A percentile compares a stretch with the other conserved stretches of the same genome.
Evolutionary conservation across 2,888 invertebrate genomes (phyloP).

Genomic region (Cheilosia scutellata): DNA sequence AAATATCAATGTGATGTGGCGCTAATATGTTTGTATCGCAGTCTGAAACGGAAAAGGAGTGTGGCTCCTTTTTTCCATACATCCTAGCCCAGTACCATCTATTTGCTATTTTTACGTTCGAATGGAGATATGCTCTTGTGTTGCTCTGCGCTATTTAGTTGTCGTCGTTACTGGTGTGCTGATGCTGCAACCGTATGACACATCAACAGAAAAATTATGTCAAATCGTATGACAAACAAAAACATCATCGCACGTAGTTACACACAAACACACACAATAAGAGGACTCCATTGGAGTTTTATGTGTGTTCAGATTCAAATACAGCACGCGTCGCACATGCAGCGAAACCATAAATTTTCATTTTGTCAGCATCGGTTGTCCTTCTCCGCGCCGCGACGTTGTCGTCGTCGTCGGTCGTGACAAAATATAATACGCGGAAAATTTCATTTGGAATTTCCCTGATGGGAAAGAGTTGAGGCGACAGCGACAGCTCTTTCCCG

Average conservation of each 20-base stretch:
- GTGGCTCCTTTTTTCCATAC: constrained; percentile 11
- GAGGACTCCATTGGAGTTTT: not conserved
- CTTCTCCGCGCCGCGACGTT: not conserved
- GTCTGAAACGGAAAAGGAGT: constrained; percentile 6
- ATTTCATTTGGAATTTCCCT: constrained; percentile 50
- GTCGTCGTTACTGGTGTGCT: constrained; percentile 35
- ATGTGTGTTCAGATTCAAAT: constrained; percentile 45
- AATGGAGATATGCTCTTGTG: not conserved
- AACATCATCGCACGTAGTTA: constrained; percentile 49
- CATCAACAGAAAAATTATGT: constrained; percentile 71
- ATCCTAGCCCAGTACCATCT: not conserved
- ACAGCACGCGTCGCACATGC: constrained; percentile 55
- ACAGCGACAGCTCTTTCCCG: constrained; percentile 14
- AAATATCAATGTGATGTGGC: constrained; percentile 35
- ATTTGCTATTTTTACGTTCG: constrained; percentile 17
- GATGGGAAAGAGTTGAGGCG: constrained; percentile 10
- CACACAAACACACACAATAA: not conserved
- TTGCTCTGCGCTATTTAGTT: constrained; percentile 3
- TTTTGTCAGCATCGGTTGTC: constrained; percentile 52
- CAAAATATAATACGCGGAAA: constrained; percentile 65
- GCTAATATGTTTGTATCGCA: constrained; percentile 32
- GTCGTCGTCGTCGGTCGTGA: constrained; percentile 4
- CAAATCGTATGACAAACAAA: constrained; percentile 65
- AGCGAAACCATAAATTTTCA: constrained; percentile 65
- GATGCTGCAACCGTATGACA: constrained; percentile 61